These are phyloP conservation scores for Oxycera nigricornis DNA, from an alignment of 2,888 invertebrate species.

Conservation along the genomic window DNA sequence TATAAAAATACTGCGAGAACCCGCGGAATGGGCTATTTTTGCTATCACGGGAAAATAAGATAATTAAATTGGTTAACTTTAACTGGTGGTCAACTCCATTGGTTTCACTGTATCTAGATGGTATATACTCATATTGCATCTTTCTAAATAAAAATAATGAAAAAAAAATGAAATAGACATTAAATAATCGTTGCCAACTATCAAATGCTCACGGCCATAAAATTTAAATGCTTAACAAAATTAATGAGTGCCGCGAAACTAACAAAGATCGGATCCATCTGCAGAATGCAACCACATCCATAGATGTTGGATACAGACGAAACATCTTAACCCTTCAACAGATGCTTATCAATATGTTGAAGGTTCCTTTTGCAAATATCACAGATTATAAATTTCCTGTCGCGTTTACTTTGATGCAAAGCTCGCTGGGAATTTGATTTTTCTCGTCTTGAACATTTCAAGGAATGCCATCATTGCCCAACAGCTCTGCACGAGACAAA, in stretches of 20 bases:
- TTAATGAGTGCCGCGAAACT: background rate
- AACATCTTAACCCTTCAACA: slow-evolving; percentile 1
- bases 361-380: slow-evolving; percentile 25
- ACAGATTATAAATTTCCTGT: slow-evolving; percentile 33
- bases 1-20: too few relatives aligned
- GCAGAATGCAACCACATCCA: background rate
- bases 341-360: slow-evolving; percentile 13
- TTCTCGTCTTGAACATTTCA: background rate
- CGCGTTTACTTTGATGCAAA: slow-evolving; percentile 1
- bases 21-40: too few relatives aligned
- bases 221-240: background rate
- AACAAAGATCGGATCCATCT: background rate
- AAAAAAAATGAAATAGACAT: too few relatives aligned
- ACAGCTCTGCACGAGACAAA: slow-evolving; percentile 25
- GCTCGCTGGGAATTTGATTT: background rate
- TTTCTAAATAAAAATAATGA: too few relatives aligned
- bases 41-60: too few relatives aligned
- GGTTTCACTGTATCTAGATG: too few relatives aligned
- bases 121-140: too few relatives aligned
- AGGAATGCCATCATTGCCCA: background rate
- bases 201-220: too few relatives aligned
- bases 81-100: too few relatives aligned
- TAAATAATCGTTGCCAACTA: too few relatives aligned
- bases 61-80: too few relatives aligned
- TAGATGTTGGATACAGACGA: background rate